Evolutionary conservation across 2,113 vertebrate genomes (phyloP), one percentile per base, ranked within the genome.

Genomic region (Microtus pennsylvanicus): DNA sequence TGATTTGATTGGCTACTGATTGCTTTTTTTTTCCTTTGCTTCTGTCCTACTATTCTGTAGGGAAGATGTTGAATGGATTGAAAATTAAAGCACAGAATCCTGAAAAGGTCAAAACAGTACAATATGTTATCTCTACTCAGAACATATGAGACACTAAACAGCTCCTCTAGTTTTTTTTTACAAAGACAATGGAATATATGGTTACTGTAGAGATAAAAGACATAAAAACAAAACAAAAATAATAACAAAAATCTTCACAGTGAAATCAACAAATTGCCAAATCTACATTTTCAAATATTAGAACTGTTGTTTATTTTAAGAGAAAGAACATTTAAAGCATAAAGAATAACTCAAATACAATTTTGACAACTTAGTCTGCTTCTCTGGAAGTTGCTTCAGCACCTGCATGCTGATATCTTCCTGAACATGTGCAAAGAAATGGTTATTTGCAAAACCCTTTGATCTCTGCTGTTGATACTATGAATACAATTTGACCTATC

Each of bases 51-150:
- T 97, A 94, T 90, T 4, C 90, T 97, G 30, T 42, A 86, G 70
- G 24, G 90, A 98, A 97, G 93, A 42, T 47, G 72, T 0, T n/a
- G 63, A 96, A 96, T 1, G 0, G 0, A 10, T 85, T 97, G 75
- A 89, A 74, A 97, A 89, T 96, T 97, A 96, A 98, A 96, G n/a
- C 33, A 69, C 2, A 96, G 92, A 97, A 95, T 94, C 78, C 7
- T 90, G 91, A 98, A 97, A 98, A 98, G 82, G 85, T 96, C 95
- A 98, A 91, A 97, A 85, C 19, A 77, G 50, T 87, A 47, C 38
- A 97, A 78, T 96, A 81, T 2, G 50, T 63, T 97, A 86, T 28
- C 2, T 58, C 61, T 91, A 65, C 38, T 3, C 19, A 19, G 65
- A 95, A 76, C 22, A 3, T 50, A 90, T 70, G 14, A 93, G 35